Evolutionary conservation across 2,113 vertebrate species (phyloP).

Genomic region (Strix aluco): DNA sequence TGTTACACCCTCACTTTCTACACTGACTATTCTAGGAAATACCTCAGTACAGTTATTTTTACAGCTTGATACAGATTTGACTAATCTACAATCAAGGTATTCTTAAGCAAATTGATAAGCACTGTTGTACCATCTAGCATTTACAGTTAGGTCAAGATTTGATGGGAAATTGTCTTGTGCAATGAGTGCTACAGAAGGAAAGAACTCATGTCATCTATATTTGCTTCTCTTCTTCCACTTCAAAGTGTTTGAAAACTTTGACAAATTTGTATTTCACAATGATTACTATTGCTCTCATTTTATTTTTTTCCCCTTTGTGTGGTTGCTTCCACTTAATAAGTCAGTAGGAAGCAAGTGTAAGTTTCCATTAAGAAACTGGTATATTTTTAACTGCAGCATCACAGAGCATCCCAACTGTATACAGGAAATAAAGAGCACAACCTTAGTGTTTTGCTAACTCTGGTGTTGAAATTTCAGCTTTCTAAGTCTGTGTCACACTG

Average conservation of each 20-base stretch:
- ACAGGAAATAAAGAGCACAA: neutral
- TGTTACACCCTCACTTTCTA: neutral
- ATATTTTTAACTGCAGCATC: neutral
- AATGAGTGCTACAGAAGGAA: neutral
- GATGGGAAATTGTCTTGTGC: neutral
- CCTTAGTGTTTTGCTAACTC: neutral
- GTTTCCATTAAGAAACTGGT: neutral
- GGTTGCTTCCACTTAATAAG: neutral
- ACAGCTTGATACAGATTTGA: neutral
- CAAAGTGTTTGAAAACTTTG: neutral
- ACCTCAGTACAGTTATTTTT: neutral
- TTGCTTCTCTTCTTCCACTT: neutral
- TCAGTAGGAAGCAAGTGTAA: neutral
- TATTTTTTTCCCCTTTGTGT: neutral
- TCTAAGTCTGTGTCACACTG: neutral
- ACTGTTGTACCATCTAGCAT: neutral
- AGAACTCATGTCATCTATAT: neutral
- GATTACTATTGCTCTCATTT: neutral
- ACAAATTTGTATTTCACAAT: neutral
- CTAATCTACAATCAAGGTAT: neutral
- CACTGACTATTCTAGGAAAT: neutral
- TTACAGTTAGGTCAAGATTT: neutral
- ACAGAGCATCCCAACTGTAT: neutral
- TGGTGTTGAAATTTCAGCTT: neutral
- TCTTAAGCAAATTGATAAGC: neutral